phyloP scores from a whole-genome alignment of 2,797 vertebrate genomes.

The Lophius americanus region DNA sequence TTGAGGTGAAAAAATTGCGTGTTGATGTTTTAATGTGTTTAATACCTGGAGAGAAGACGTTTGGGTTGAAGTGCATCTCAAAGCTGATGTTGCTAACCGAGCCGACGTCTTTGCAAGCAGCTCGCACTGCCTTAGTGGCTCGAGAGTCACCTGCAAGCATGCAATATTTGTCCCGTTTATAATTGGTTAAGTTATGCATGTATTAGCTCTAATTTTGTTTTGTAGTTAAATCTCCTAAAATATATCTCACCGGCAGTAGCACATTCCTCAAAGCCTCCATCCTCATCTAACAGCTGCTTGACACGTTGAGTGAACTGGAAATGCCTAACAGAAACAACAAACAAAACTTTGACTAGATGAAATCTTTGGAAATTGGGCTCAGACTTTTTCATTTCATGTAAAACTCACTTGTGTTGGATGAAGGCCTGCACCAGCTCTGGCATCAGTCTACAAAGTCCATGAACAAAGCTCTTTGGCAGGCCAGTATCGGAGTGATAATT shows the following conservation, averaged over 20 bases:
- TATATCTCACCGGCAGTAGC: constrained; percentile 67
- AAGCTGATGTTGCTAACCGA: constrained; percentile 85
- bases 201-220: background rate
- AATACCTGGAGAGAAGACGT: constrained; percentile 81
- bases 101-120: constrained; percentile 82
- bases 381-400: background rate
- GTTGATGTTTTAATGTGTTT: background rate
- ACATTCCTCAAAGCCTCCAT: constrained; percentile 79
- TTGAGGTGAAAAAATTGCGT: background rate
- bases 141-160: constrained; percentile 73
- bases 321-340: constrained; percentile 69
- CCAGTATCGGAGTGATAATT: constrained; percentile 60
- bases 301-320: constrained; percentile 75
- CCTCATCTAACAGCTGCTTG: constrained; percentile 73
- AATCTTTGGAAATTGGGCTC: background rate
- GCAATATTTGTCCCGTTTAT: constrained; percentile 2
- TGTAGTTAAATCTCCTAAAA: constrained; percentile 6
- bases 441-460: constrained; percentile 81
- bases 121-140: constrained; percentile 75
- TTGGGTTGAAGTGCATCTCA: constrained; percentile 87
- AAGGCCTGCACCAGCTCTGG: constrained; percentile 83
- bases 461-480: constrained; percentile 76
- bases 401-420: constrained; percentile 84
- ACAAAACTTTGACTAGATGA: background rate
- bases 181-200: background rate